Base-by-base conservation (phyloP, 2,888 invertebrate genomes). In the Mesorhabditis sp. region DNA sequence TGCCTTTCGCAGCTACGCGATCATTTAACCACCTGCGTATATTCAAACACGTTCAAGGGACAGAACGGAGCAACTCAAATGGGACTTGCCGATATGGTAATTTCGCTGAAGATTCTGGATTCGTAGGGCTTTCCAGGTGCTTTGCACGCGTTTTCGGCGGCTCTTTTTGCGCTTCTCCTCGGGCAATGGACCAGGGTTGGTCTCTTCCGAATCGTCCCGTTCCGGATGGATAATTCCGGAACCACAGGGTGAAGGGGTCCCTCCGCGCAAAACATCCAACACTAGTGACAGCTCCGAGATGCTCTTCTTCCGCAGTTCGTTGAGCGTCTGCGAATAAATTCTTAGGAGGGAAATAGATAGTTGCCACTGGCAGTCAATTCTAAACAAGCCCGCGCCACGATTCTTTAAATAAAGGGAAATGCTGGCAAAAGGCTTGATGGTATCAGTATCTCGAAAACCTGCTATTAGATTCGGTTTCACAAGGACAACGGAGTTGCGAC, bases 241-340 rank as follows among this genome's bases (percentile, higher is more conserved):
- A 4, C 75, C 71, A 66, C 15, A 67, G 10, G 76, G 76, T n/a
- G 71, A 74, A n/a, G 75, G 71, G 7, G 71, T 67, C 62, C 45
- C 28, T 41, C 80, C 79, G 7, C 82, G 73, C 42, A 83, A 65
- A 5, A 80, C 79, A 67, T 82, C 83, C 68, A 83, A 73, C 10
- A 83, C 81, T n/a, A 83, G 72, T 64, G 76, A 76, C 65, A 83
- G 69, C 69, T 83, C 83, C 42, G 77, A 76, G 28, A 80, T 75
- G 62, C 79, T 79, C 69, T 79, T 78, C 67, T 79, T 74, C 28
- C 83, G 76, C 58, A 83, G 72, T 50, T 80, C 75, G 45, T 50
- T 50, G 7, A 50, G 58, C 7, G 58, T 50, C 58, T 50, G n/a
- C 58, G n/a, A 50, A n/a, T 68, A 66, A 43, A 79, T 66, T 43